Evolutionary conservation across 2,888 invertebrate genomes (phyloP).

Genomic region (Trichopria drosophilae): DNA sequence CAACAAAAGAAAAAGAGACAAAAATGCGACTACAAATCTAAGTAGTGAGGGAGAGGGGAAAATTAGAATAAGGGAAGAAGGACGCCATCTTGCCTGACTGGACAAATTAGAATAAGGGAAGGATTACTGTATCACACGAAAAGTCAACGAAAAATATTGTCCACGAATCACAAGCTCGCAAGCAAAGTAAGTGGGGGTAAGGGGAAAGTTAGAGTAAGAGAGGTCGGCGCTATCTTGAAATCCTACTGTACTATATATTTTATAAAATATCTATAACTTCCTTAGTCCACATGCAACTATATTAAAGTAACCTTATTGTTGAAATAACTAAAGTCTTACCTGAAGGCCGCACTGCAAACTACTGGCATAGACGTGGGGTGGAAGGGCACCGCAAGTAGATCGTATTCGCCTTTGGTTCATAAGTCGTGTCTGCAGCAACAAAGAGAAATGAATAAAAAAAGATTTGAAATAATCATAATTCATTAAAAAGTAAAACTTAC

Average conservation of each 20-base stretch:
- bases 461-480: constrained; percentile 4
- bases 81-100: no score
- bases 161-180: no score
- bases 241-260: not conserved
- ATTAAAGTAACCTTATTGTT: constrained; percentile 2
- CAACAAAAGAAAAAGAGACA: no score
- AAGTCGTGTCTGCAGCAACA: constrained; percentile 82
- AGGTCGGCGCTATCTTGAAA: no score
- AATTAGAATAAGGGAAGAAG: no score
- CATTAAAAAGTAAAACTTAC: constrained; percentile 61
- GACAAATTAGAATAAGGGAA: no score
- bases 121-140: no score
- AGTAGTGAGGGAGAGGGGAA: no score
- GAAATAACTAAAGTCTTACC: constrained; percentile 59
- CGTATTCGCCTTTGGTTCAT: constrained; percentile 83
- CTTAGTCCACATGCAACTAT: constrained; percentile 7
- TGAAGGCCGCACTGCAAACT: constrained; percentile 80
- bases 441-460: constrained; percentile 19
- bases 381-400: constrained; percentile 56
- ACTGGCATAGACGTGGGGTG: constrained; percentile 72
- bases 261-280: not conserved
- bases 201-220: no score
- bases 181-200: no score
- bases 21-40: no score
- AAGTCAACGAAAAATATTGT: no score